Conservation (phyloP, 2,113 vertebrate species). For the Rhipidura dahli region DNA sequence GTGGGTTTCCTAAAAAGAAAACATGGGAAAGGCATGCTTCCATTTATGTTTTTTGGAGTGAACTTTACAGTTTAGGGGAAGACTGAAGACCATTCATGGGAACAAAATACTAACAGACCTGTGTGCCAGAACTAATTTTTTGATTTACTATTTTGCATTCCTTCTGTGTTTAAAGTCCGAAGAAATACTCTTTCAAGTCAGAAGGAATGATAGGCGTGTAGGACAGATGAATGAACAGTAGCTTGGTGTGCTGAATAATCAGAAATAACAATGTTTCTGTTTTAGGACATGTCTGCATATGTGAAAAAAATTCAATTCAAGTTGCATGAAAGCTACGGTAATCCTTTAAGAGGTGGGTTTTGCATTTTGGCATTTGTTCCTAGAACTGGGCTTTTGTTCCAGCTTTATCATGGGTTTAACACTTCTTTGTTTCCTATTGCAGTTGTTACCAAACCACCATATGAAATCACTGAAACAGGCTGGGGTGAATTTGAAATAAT, state of each 20-base stretch:
- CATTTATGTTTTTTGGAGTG: not conserved
- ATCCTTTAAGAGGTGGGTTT: conserved; percentile 90
- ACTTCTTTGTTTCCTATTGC: not conserved
- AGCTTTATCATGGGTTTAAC: not conserved
- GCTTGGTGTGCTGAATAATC: not conserved
- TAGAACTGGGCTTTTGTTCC: not conserved
- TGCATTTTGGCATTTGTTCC: not conserved
- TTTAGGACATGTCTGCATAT: conserved; percentile 97
- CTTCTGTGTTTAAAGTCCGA: too few species aligned
- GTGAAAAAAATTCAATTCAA: conserved; percentile 99
- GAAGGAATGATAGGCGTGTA: rapidly evolving
- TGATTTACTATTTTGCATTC: rapidly evolving
- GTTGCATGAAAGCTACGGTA: conserved; percentile 95
- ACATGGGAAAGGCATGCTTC: not conserved
- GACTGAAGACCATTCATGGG: rapidly evolving
- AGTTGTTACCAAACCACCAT: conserved; percentile 98
- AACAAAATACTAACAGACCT: rapidly evolving
- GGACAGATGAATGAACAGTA: not conserved
- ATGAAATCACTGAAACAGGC: conserved; percentile 98
- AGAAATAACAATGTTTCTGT: not conserved
- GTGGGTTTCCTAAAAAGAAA: not conserved
- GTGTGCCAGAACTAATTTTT: rapidly evolving
- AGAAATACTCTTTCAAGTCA: not conserved
- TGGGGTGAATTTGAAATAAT: conserved; percentile 99
- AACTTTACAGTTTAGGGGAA: too few species aligned